These are phyloP conservation scores for Crossaster papposus DNA, from an alignment of 53 echinoderm and acorn worm species.

Conservation along the genomic window DNA sequence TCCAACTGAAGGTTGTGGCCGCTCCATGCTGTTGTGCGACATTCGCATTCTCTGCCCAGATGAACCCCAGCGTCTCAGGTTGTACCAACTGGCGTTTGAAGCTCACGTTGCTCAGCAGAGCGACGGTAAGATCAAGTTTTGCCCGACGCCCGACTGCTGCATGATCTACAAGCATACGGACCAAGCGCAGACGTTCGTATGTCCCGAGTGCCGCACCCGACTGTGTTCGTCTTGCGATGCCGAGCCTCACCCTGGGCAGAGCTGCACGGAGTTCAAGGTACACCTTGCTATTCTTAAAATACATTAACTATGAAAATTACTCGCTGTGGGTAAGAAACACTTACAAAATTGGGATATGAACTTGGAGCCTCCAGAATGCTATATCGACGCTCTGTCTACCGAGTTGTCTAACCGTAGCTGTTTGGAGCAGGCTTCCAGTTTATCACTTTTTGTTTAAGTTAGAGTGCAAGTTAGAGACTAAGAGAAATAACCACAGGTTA, in stretches of 20 bases:
- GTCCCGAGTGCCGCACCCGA: slow-evolving; percentile 43
- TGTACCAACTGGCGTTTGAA: slow-evolving; percentile 60
- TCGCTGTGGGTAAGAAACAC: no score
- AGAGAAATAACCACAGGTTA: no score
- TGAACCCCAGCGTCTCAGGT: slow-evolving; percentile 5
- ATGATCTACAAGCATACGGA: slow-evolving; percentile 48
- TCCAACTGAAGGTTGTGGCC: slow-evolving; percentile 33
- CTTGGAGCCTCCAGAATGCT: no score
- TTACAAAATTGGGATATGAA: no score
- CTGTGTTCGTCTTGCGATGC: slow-evolving; percentile 55
- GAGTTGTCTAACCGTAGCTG: no score
- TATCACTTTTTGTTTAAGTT: no score
- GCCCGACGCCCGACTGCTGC: slow-evolving; percentile 60
- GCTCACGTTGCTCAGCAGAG: slow-evolving; percentile 64
- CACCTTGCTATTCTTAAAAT: not conserved
- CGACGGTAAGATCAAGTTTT: slow-evolving; percentile 46
- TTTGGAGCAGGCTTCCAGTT: no score
- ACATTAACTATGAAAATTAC: not conserved
- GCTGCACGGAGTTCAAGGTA: slow-evolving; percentile 59
- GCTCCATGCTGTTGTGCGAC: slow-evolving; percentile 50
- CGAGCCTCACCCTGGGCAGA: slow-evolving; percentile 37
- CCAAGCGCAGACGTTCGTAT: slow-evolving; percentile 21
- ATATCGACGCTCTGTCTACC: no score
- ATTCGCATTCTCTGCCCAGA: slow-evolving; percentile 50
- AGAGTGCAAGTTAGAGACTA: no score